Evolutionary conservation across 2,888 invertebrate genomes (phyloP).

Genomic region (Sicus ferrugineus): DNA sequence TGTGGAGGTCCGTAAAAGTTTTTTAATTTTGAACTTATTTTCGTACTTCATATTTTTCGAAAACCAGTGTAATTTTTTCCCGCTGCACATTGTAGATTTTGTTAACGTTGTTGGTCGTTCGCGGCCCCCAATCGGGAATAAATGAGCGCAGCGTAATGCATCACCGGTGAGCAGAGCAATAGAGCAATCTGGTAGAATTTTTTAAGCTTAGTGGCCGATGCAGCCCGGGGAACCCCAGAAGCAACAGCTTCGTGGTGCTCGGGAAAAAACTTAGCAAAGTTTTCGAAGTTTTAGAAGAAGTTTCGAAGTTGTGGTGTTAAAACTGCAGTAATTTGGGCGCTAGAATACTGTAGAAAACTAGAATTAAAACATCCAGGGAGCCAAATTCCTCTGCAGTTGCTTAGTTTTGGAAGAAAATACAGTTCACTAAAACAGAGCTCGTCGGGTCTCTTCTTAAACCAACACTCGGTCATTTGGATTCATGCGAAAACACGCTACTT

Average conservation of each 20-base stretch:
- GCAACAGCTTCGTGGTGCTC: too few relatives aligned
- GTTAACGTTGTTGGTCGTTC: neutral
- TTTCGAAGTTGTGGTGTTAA: neutral
- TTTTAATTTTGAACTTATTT: conserved; percentile 15
- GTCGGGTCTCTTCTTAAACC: too few relatives aligned
- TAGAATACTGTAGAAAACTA: neutral
- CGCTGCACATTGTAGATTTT: neutral
- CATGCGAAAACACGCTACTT: too few relatives aligned
- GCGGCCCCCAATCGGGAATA: conserved; percentile 3
- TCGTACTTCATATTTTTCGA: neutral
- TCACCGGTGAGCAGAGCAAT: neutral
- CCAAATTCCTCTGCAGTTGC: neutral
- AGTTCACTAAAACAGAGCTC: too few relatives aligned
- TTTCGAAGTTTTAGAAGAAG: neutral
- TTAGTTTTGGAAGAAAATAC: too few relatives aligned
- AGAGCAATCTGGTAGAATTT: neutral
- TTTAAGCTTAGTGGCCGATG: neutral
- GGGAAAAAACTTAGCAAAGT: neutral
- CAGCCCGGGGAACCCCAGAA: neutral
- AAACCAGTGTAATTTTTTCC: neutral
- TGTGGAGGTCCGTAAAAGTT: conserved; percentile 1
- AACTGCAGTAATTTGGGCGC: neutral
- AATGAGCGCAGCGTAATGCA: conserved; percentile 10
- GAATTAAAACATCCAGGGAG: neutral
- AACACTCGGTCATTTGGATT: too few relatives aligned